Evolutionary conservation across 1,140 invertebrate genomes (phyloP), one percentile per base, ranked within the genome.

Genomic region (Cherax destructor): DNA sequence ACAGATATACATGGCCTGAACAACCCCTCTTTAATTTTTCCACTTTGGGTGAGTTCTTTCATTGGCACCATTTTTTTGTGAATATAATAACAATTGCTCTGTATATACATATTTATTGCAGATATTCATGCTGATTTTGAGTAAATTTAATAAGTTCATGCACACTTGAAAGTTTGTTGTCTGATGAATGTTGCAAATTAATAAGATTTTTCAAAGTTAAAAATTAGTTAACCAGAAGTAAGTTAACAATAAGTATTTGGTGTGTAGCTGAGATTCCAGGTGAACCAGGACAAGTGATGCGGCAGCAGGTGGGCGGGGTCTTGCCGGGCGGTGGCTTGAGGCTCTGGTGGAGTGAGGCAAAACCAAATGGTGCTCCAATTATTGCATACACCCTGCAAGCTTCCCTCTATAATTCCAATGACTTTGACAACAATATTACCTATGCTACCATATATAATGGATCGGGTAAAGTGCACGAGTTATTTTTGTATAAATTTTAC

Each of bases 361-460:
- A 85, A n/a, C 89, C 91, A n/a, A 92, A 93, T 65, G 93, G 93
- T 41, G 81, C 91, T 3, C 86, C 91, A 4, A 76, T 92, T 3
- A 74, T 61, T 10, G 83, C 93, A 4, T 92, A 93, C 41, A 92
- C 86, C 50, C 81, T 86, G 2, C 91, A 92, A 72, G 83, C 83
- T 0, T 89, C 92, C n/a, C 56, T 77, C 0, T 83, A 91, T 30
- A 85, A 30, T 56, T 49, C 87, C 56, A 49, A 88, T 50, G 1
- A 93, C 96, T 56, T 59, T 4, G 59, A 56, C 47, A 41, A 11
- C 18, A 88, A 87, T 21, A 24, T 78, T 30, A 72, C 86, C 7
- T 98, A 98, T 96, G 95, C 95, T 69, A 93, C 96, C 9, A 96
- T 97, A 52, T 98, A 98, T 94, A 98, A 98, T 94, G 98, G 97